Percentiles rank a stretch among this genome's conserved stretches.
phyloP scores from a whole-genome alignment of 2,113 vertebrate genomes.

The Sapajus apella region DNA sequence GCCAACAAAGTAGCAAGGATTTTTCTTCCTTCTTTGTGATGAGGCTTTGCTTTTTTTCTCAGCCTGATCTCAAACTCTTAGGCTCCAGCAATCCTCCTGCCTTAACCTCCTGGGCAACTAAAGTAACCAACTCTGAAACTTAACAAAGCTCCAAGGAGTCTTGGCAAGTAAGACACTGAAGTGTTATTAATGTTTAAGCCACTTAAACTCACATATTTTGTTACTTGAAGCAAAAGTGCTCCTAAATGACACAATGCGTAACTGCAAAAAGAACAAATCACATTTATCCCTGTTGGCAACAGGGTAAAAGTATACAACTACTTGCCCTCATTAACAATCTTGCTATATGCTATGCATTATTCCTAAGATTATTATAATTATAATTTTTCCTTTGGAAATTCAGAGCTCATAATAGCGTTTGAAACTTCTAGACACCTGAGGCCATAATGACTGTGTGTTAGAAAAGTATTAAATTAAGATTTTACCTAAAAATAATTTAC shows the following conservation, averaged over 20 bases:
- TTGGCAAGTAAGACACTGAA: not conserved
- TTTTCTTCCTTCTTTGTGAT: not conserved
- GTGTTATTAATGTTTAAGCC: not conserved
- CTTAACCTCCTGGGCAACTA: not conserved
- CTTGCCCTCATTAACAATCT: not conserved
- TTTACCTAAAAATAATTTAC: not conserved
- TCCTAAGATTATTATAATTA: not conserved
- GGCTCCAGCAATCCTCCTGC: no score
- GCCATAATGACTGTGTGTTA: not conserved
- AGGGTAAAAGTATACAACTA: not conserved
- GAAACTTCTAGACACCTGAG: not conserved
- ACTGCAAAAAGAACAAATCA: not conserved
- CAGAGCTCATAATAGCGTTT: not conserved
- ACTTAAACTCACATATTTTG: not conserved
- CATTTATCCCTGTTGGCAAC: not conserved
- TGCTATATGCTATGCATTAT: not conserved
- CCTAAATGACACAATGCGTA: not conserved
- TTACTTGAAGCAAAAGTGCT: not conserved
- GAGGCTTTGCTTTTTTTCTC: no score
- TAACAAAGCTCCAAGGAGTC: not conserved
- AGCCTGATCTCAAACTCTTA: no score
- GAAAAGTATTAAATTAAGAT: conserved; percentile 28
- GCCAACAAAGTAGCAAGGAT: not conserved
- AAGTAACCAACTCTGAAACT: not conserved
- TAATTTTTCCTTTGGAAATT: conserved; percentile 24